These are phyloP conservation scores for Hirtodrosophila confusa DNA, from an alignment of 2,888 invertebrate genomes.

Conservation along the genomic window DNA sequence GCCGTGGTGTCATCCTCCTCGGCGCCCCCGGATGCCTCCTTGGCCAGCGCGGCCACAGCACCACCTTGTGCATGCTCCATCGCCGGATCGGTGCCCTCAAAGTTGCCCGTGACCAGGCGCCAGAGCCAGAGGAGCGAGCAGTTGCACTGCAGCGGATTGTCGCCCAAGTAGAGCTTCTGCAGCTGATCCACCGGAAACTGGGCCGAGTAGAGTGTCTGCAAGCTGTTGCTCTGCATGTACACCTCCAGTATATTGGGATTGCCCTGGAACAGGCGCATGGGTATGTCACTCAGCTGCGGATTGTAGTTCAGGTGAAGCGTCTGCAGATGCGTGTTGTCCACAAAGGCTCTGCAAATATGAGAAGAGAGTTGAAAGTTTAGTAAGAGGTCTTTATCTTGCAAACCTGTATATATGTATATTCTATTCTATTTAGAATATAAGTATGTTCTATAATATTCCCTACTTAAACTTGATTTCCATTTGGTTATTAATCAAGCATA, in stretches of 20 bases:
- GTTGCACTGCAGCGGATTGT: slow-evolving; percentile 94
- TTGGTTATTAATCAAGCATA: too few species aligned
- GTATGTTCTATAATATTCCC: not conserved
- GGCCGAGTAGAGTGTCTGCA: slow-evolving; percentile 90
- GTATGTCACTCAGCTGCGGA: slow-evolving; percentile 89
- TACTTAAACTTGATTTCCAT: not conserved
- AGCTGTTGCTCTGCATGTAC: slow-evolving; percentile 90
- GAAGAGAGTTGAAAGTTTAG: not conserved
- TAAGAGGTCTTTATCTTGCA: too few species aligned
- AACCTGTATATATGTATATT: too few species aligned
- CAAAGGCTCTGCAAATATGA: slow-evolving; percentile 87
- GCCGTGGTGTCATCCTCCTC: slow-evolving; percentile 59
- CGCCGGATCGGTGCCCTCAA: slow-evolving; percentile 68
- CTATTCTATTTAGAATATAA: too few species aligned
- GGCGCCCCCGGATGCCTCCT: slow-evolving; percentile 46
- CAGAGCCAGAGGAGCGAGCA: slow-evolving; percentile 94
- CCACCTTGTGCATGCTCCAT: slow-evolving; percentile 68
- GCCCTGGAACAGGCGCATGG: slow-evolving; percentile 93
- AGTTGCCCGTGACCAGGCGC: slow-evolving; percentile 86
- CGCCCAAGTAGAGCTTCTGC: slow-evolving; percentile 89
- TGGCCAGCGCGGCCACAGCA: slow-evolving; percentile 78
- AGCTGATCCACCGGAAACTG: slow-evolving; percentile 93
- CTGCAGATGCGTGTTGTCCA: slow-evolving; percentile 93
- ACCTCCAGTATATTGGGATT: slow-evolving; percentile 91
- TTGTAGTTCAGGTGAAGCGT: slow-evolving; percentile 92